Evolutionary conservation across 2,113 vertebrate species (phyloP).

Genomic region (Abramis brama): DNA sequence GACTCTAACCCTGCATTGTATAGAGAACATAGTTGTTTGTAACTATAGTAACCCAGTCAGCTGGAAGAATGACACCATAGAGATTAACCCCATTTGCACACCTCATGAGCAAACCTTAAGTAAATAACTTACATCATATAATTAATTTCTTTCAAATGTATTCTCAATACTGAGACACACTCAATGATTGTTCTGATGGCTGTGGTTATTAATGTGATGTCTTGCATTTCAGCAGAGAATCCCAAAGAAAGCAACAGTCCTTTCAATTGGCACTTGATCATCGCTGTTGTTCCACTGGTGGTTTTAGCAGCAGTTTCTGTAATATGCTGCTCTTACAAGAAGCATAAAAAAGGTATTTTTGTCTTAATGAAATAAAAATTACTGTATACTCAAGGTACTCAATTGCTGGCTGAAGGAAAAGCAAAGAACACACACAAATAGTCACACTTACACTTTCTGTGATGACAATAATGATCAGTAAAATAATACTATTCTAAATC

Average conservation of each 20-base stretch:
- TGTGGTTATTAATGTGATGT: neutral
- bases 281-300: neutral
- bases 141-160: too few relatives aligned
- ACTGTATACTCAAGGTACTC: neutral
- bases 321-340: neutral
- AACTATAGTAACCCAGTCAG: slow-evolving; percentile 42
- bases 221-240: neutral
- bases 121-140: neutral
- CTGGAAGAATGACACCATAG: slow-evolving; percentile 1
- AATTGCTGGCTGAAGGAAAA: neutral
- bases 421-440: too few relatives aligned
- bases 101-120: neutral
- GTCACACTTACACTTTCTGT: neutral
- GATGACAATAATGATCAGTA: neutral
- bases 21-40: neutral
- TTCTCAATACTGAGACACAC: too few relatives aligned
- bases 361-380: neutral
- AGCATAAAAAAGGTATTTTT: neutral
- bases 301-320: neutral
- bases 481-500: neutral
- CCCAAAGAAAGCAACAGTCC: neutral
- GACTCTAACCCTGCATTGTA: slow-evolving; percentile 1
- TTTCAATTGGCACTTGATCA: neutral
- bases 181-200: neutral
- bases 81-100: neutral